Percentiles rank a stretch among this genome's conserved stretches.
Conservation (phyloP, 2,113 vertebrate species). For the Eptesicus fuscus region DNA sequence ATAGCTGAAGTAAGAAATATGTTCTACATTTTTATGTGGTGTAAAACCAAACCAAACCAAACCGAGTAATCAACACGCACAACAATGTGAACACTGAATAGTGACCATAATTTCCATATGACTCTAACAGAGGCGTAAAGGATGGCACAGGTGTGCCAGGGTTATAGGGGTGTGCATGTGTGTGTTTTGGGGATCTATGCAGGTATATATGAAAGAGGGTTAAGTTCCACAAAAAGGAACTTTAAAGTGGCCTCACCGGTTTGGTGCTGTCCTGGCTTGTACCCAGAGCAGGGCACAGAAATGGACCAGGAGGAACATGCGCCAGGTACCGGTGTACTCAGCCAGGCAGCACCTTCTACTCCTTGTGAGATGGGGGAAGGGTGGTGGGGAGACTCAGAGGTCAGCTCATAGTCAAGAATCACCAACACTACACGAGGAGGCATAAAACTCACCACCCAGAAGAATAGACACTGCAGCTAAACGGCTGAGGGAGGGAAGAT, state of each 20-base stretch:
- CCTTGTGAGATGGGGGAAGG: background rate
- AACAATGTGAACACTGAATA: background rate
- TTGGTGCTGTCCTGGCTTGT: background rate
- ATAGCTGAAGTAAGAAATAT: slow-evolving; percentile 22
- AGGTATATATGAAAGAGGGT: background rate
- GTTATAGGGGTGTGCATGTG: background rate
- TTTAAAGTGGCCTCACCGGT: background rate
- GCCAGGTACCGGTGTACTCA: background rate
- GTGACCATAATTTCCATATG: background rate
- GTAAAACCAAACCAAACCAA: background rate
- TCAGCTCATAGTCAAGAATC: background rate
- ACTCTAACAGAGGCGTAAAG: background rate
- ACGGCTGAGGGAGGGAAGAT: background rate
- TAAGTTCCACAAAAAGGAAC: background rate
- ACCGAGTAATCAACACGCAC: background rate
- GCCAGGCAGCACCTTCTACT: background rate
- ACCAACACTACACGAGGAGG: background rate
- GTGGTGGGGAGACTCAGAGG: background rate
- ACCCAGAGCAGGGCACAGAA: background rate
- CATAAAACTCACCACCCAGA: background rate
- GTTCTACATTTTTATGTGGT: background rate
- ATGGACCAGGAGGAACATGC: background rate
- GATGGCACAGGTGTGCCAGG: background rate
- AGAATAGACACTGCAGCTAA: background rate
- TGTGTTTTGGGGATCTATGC: background rate